Conservation (phyloP, 2,797 vertebrate species). For the Liasis olivaceus region DNA sequence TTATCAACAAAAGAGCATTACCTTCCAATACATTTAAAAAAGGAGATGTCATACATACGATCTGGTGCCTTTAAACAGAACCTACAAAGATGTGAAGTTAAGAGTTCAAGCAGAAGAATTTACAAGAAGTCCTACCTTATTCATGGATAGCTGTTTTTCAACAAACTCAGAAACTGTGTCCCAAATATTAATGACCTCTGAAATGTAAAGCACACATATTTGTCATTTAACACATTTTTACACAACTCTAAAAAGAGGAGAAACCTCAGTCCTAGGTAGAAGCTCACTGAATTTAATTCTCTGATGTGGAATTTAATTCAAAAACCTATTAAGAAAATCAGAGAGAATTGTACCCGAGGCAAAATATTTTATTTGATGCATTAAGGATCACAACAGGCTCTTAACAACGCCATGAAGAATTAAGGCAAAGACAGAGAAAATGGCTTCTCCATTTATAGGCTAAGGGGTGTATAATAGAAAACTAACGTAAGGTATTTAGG, state of each 20-base stretch:
- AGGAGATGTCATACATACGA: too few relatives aligned
- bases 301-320: too few relatives aligned
- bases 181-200: slow-evolving; percentile 81
- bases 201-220: slow-evolving; percentile 39
- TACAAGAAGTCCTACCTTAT: slow-evolving; percentile 72
- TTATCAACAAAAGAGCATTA: neutral
- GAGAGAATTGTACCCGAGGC: too few relatives aligned
- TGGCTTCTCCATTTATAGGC: too few relatives aligned
- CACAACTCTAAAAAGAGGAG: neutral
- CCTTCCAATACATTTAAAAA: neutral
- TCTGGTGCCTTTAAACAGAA: neutral
- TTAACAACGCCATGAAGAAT: too few relatives aligned
- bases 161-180: slow-evolving; percentile 75
- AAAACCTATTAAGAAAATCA: too few relatives aligned
- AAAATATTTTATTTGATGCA: too few relatives aligned
- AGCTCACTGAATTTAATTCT: neutral
- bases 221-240: neutral
- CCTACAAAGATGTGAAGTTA: neutral
- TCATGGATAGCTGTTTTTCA: slow-evolving; percentile 70
- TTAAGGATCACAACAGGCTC: too few relatives aligned
- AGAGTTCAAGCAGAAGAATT: neutral
- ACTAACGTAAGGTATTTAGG: too few relatives aligned
- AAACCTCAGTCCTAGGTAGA: neutral
- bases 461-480: too few relatives aligned
- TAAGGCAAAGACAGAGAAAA: too few relatives aligned